These are phyloP conservation scores for Drosophila subpulchrella DNA, from an alignment of 1,140 invertebrate species.

Conservation along the genomic window DNA sequence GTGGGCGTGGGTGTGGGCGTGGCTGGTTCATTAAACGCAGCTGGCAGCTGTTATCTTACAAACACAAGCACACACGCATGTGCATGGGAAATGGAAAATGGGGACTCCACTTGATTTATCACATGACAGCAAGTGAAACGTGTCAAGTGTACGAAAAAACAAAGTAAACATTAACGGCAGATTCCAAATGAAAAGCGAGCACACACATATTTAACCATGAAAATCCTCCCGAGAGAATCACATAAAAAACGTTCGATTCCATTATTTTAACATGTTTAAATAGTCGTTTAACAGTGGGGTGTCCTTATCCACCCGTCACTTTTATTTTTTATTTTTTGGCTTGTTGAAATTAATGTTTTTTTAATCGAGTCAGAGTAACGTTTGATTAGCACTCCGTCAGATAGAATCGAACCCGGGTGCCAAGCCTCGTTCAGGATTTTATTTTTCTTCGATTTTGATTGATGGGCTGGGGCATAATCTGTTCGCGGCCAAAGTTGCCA, in stretches of 20 bases:
- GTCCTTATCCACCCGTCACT: not conserved
- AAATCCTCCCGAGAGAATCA: slow-evolving; percentile 31
- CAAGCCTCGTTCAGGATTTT: slow-evolving; percentile 13
- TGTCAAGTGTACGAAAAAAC: slow-evolving; percentile 70
- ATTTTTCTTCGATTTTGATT: slow-evolving; percentile 49
- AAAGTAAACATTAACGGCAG: slow-evolving; percentile 71
- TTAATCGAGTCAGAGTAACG: slow-evolving; percentile 68
- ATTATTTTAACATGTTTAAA: slow-evolving; percentile 47
- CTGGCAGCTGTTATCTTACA: slow-evolving; percentile 71
- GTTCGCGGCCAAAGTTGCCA: slow-evolving; percentile 43
- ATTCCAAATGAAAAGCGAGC: slow-evolving; percentile 50
- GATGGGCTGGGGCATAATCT: slow-evolving; percentile 55
- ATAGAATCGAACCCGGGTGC: slow-evolving; percentile 22
- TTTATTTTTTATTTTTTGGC: not conserved
- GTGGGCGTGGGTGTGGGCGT: slow-evolving; percentile 70
- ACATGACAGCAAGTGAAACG: slow-evolving; percentile 70
- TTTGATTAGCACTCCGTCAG: slow-evolving; percentile 77
- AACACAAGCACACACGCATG: slow-evolving; percentile 26
- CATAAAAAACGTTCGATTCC: slow-evolving; percentile 16
- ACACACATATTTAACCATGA: slow-evolving; percentile 40
- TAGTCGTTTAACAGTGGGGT: slow-evolving; percentile 27
- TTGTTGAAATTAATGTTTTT: slow-evolving; percentile 65
- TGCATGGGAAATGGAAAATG: slow-evolving; percentile 17
- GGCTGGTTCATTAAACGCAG: slow-evolving; percentile 79
- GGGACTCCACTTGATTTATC: slow-evolving; percentile 63